phyloP scores from a whole-genome alignment of 2,888 invertebrate species.

The Heliconius ismenius region DNA sequence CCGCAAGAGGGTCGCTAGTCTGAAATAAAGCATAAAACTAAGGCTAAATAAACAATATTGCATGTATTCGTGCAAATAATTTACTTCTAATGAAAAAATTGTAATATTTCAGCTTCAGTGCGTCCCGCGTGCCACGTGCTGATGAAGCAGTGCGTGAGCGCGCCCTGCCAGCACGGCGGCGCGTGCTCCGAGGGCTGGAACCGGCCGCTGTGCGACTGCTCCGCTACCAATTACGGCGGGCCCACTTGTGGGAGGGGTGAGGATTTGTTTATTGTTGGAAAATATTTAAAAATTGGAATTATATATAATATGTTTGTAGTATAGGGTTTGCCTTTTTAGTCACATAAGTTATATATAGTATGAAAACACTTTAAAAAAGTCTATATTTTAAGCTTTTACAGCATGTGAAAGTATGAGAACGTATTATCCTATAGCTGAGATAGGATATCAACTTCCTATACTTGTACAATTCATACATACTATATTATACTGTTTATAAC shows the following conservation, averaged over 20 bases:
- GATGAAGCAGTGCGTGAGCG: slow-evolving; percentile 89
- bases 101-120: slow-evolving; percentile 86
- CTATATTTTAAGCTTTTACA: too few species aligned
- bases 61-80: neutral
- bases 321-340: too few species aligned
- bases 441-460: too few species aligned
- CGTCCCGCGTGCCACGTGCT: slow-evolving; percentile 93
- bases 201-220: slow-evolving; percentile 95
- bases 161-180: slow-evolving; percentile 95
- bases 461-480: too few species aligned
- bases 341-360: too few species aligned
- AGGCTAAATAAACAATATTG: neutral
- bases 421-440: too few species aligned
- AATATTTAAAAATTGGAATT: too few species aligned
- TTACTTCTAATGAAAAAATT: neutral
- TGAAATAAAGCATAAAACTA: neutral
- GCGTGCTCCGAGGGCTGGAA: slow-evolving; percentile 97
- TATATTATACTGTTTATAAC: too few species aligned
- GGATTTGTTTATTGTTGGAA: neutral
- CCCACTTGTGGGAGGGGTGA: slow-evolving; percentile 93
- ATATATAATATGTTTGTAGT: too few species aligned
- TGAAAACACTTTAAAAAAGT: too few species aligned
- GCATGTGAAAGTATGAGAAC: too few species aligned
- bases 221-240: slow-evolving; percentile 92
- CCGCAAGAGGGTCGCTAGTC: too few species aligned